phyloP scores from a whole-genome alignment of 2,888 invertebrate genomes.

The Ariolimax columbianus region DNA sequence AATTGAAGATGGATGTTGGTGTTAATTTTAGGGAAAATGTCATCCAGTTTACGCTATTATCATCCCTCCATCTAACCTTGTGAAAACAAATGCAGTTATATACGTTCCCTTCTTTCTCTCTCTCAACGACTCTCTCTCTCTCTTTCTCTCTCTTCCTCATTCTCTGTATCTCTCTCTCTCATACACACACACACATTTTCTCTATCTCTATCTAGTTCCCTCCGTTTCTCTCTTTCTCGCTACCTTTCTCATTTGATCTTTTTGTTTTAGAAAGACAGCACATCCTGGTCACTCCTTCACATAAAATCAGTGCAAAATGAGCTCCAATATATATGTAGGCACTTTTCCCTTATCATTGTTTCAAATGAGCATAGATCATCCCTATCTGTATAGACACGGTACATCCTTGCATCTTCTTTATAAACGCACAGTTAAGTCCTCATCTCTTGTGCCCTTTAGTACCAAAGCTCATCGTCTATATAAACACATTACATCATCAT shows the following conservation, averaged over 20 bases:
- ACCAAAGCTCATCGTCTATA: no score
- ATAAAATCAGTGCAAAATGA: no score
- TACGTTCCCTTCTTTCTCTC: background rate
- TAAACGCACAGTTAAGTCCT: no score
- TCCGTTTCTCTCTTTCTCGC: background rate
- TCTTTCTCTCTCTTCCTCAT: background rate
- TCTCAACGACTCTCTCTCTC: background rate
- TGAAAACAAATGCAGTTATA: background rate
- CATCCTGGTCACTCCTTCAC: no score
- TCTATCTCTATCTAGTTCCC: background rate
- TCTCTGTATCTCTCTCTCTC: background rate
- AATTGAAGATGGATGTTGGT: constrained; percentile 32
- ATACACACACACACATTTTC: background rate
- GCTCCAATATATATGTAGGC: no score
- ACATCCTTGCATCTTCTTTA: no score
- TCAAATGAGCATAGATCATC: no score
- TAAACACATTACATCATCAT: no score
- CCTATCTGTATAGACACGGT: no score
- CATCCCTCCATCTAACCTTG: background rate
- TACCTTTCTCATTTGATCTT: background rate
- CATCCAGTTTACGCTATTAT: constrained; percentile 9
- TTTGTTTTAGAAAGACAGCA: no score
- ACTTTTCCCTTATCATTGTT: no score
- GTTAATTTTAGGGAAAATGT: background rate
- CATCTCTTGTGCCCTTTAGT: no score